Evolutionary conservation across 2,888 invertebrate species (phyloP), one percentile per base, ranked within the genome.

Genomic region (Peribatodes rhomboidaria): DNA sequence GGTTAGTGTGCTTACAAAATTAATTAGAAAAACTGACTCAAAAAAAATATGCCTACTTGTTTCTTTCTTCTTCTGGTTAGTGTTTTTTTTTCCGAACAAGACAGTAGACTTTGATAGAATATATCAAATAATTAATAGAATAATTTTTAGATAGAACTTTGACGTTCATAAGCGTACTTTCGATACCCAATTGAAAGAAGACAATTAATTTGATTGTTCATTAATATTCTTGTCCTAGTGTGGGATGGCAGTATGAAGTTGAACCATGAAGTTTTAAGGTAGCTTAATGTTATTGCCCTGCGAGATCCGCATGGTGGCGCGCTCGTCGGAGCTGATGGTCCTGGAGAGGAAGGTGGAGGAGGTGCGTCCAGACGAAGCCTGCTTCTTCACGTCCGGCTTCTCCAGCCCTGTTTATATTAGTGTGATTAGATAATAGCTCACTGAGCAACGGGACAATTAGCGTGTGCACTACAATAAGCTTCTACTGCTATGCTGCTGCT

Each of bases 301-400:
- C 4, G 89, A 85, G 55, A 84, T 81, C 64, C 86, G 81, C 49
- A 86, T 73, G 66, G 84, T 81, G 65, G 86, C 79, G 35, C 91
- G 85, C 69, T 91, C 90, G 54, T 92, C 92, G 14, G 82, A 78
- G 80, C 93, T 93, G 79, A 92, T 84, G 61, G 90, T 89, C 63
- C 92, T 81, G 8, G 92, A 92, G 56, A 93, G 84, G 81, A 91
- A 86, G 16, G 93, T 92, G 37, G 92, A 90, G 0, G 92, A 91
- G 0, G 93, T 93, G 39, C 92, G 83, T 16, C 78, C 88, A 4
- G 91, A 89, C 2, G 88, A 81, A 0, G 86, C 73, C 64, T 89
- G 90, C 80, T 90, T 91, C 84, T 86, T 87, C 46, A 83, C 79
- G 61, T 87, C 87, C 59, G 88, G 85, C 68, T 90, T 90, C 86